phyloP scores from a whole-genome alignment of 2,888 invertebrate species.

The Pseudoips prasinana region DNA sequence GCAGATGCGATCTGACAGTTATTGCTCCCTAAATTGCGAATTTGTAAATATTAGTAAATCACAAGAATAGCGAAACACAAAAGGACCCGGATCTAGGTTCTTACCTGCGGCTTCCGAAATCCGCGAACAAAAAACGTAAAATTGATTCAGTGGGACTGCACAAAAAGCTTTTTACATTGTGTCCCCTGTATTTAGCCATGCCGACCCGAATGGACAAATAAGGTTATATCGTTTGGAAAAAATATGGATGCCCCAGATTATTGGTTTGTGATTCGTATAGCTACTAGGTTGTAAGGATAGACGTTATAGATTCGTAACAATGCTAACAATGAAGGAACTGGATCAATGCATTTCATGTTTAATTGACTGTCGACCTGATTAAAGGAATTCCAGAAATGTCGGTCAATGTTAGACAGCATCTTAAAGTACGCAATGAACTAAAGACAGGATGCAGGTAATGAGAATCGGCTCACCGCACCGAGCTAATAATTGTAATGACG shows the following conservation, averaged over 20 bases:
- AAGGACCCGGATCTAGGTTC: slow-evolving; percentile 75
- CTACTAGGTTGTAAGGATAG: slow-evolving; percentile 18
- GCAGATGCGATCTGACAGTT: slow-evolving; percentile 74
- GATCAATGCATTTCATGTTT: slow-evolving; percentile 43
- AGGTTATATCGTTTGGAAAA: slow-evolving; percentile 72
- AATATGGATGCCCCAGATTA: slow-evolving; percentile 49
- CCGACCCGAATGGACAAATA: slow-evolving; percentile 70
- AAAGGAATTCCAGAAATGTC: slow-evolving; percentile 53
- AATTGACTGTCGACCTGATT: slow-evolving; percentile 66
- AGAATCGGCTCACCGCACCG: slow-evolving; percentile 38
- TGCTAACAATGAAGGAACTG: slow-evolving; percentile 35
- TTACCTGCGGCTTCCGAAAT: slow-evolving; percentile 81
- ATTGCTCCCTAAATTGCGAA: slow-evolving; percentile 72
- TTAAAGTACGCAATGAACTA: slow-evolving; percentile 43
- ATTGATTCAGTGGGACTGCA: slow-evolving; percentile 69
- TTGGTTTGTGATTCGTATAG: slow-evolving; percentile 52
- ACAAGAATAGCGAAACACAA: slow-evolving; percentile 60
- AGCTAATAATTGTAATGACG: slow-evolving; percentile 33
- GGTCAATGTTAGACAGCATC: slow-evolving; percentile 64
- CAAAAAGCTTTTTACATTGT: slow-evolving; percentile 65
- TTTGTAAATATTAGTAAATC: slow-evolving; percentile 74
- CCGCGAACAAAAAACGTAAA: slow-evolving; percentile 67
- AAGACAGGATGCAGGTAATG: slow-evolving; percentile 67
- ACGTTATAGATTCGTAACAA: slow-evolving; percentile 22
- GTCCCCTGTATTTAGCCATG: slow-evolving; percentile 71